Evolutionary conservation across 2,888 invertebrate species (phyloP).

Genomic region (Colletes collaris): DNA sequence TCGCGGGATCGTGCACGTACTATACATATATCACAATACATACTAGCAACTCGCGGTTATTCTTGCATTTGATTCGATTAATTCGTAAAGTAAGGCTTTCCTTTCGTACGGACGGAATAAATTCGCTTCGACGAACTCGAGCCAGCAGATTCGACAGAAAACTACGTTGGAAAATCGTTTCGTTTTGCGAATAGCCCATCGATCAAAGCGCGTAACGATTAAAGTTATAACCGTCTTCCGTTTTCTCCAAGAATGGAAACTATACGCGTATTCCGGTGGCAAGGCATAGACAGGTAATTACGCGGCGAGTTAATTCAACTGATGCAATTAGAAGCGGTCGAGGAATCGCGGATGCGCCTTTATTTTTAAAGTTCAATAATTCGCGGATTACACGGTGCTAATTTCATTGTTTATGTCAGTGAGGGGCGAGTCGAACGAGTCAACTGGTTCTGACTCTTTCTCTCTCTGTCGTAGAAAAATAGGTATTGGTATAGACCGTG

Average conservation of each 20-base stretch:
- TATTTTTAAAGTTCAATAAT: constrained; percentile 15
- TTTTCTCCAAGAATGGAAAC: not conserved
- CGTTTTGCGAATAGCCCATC: not conserved
- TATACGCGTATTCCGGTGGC: not conserved
- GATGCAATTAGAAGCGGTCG: not conserved
- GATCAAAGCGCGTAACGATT: not conserved
- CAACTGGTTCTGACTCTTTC: constrained; percentile 22
- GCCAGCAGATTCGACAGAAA: too few relatives aligned
- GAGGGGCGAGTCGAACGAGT: too few relatives aligned
- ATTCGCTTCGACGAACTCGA: too few relatives aligned
- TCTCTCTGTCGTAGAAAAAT: not conserved
- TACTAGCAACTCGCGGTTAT: constrained; percentile 53
- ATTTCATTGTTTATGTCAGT: constrained; percentile 28
- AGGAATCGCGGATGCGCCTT: not conserved
- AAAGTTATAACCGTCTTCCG: not conserved
- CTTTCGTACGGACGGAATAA: too few relatives aligned
- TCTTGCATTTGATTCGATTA: constrained; percentile 54
- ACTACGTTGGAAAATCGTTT: too few relatives aligned
- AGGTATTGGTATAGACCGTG: not conserved
- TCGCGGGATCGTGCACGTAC: constrained; percentile 61
- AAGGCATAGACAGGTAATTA: constrained; percentile 13
- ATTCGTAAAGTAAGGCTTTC: not conserved
- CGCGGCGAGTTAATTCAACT: constrained; percentile 26
- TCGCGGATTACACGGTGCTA: constrained; percentile 34
- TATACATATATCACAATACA: constrained; percentile 62